These are phyloP conservation scores for Danio tinwini DNA, from an alignment of 2,797 vertebrate species.

Conservation along the genomic window DNA sequence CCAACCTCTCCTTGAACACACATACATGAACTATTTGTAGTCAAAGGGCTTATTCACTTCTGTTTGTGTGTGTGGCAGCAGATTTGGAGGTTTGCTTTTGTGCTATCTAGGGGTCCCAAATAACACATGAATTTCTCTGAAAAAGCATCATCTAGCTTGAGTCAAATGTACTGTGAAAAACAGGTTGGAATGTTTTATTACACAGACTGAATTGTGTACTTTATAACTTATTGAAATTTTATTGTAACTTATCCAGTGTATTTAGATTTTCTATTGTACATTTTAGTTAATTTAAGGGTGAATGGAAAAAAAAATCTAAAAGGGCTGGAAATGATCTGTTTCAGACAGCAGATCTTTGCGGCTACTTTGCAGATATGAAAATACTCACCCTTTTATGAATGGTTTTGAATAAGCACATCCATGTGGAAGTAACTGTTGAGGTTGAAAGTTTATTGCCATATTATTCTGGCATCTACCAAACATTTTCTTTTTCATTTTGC, in stretches of 20 bases:
- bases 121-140: not conserved
- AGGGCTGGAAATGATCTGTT: conserved; percentile 19
- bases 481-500: not conserved
- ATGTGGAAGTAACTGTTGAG: conserved; percentile 10
- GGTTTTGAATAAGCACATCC: conserved; percentile 2
- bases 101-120: conserved; percentile 4
- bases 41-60: conserved; percentile 30
- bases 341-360: not conserved
- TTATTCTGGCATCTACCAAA: conserved; percentile 1
- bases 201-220: conserved; percentile 31
- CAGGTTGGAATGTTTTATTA: conserved; percentile 34
- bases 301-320: not conserved
- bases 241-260: conserved; percentile 11
- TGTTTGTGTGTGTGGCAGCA: not conserved
- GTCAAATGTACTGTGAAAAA: conserved; percentile 38
- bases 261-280: conserved; percentile 33
- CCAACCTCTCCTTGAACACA: not conserved
- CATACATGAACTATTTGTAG: not conserved
- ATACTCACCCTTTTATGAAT: not conserved
- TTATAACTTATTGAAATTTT: conserved; percentile 18
- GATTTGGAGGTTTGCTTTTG: not conserved
- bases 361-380: not conserved
- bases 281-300: conserved; percentile 1
- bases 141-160: not conserved
- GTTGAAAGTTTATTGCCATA: not conserved